Conservation (phyloP, 2,113 vertebrate genomes). For the Haemorhous mexicanus region DNA sequence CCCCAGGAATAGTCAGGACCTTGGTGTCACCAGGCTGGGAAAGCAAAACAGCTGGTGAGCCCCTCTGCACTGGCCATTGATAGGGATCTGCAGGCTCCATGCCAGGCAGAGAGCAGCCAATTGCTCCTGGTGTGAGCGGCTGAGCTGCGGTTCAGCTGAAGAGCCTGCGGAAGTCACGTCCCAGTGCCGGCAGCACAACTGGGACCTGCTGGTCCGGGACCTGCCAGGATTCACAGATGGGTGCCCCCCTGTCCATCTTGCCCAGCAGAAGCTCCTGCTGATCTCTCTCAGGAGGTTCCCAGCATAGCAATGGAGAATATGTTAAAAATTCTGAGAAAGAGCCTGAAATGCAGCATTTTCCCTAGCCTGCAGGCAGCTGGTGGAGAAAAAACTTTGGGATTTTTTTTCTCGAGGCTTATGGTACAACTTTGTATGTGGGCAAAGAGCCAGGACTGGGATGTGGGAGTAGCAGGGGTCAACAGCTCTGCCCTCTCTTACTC, state of each 20-base stretch:
- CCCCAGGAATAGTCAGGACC: not conserved
- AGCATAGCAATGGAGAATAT: not conserved
- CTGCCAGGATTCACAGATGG: not conserved
- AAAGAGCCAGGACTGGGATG: not conserved
- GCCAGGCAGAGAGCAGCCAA: not conserved
- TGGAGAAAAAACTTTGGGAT: not conserved
- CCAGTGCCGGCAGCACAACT: not conserved
- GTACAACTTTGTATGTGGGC: not conserved
- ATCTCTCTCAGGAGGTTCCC: not conserved
- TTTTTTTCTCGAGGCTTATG: not conserved
- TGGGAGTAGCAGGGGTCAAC: not conserved
- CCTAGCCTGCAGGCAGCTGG: not conserved
- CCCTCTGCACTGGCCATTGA: not conserved
- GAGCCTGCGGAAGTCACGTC: not conserved
- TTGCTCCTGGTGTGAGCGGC: conserved; percentile 18
- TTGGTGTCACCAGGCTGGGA: fast-evolving
- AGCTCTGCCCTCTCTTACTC: not conserved
- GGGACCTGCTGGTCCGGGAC: not conserved
- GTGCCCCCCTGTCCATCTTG: not conserved
- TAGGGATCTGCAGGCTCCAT: conserved; percentile 4
- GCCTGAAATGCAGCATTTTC: not conserved
- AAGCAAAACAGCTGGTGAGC: not conserved
- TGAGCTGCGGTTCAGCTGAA: not conserved
- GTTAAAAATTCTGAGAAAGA: not conserved
- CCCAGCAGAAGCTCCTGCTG: not conserved